Base-by-base conservation (phyloP, 2,113 vertebrate species). In the Myiozetetes cayanensis region DNA sequence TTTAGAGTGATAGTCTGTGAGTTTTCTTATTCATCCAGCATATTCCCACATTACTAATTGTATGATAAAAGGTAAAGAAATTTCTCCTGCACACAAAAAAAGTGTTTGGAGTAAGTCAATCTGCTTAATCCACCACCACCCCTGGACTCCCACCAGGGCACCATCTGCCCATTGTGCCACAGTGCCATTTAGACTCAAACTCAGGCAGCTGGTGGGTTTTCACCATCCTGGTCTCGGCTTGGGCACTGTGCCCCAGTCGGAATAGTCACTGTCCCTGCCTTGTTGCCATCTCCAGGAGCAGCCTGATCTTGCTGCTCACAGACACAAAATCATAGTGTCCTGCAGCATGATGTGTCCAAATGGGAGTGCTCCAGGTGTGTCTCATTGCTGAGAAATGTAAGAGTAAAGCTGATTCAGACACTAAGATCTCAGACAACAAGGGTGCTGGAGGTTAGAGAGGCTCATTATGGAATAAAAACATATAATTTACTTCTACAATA, bases 271-370 rank as follows among this genome's bases (percentile, higher is more conserved):
- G 27, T 23, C 10, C 8, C 19, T 59, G 19, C 7, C 14, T 49
- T 72, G 7, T 13, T 62, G 12, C 21, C 10, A 70, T 3, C 21
- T 74, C 6, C 33, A 35, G 47, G 17, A 76, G 10, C 17, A 89
- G 52, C 33, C 8, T 0, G 1, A 4, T 58, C 8, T 33, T 63
- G 8, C 63, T 53, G 24, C 7, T 80, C 24, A 27, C 3, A 2
- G 21, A 27, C n/a, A 63, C 6, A 65, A 65, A 65, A 23, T 15
- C 35, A 33, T 16, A 50, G 39, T 1, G 4, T 18, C 25, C 24
- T 85, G 14, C 14, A 72, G 21, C 14, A 28, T 31, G 43, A 44
- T 37, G 5, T 30, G 9, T n/a, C 33, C 2, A 2, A 46, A 12
- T 72, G 19, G 14, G 17, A 91, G 4, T 56, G 8, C 4, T 86